These are phyloP conservation scores for Hemichromis elongatus DNA, from an alignment of 2,113 vertebrate genomes.

Conservation along the genomic window DNA sequence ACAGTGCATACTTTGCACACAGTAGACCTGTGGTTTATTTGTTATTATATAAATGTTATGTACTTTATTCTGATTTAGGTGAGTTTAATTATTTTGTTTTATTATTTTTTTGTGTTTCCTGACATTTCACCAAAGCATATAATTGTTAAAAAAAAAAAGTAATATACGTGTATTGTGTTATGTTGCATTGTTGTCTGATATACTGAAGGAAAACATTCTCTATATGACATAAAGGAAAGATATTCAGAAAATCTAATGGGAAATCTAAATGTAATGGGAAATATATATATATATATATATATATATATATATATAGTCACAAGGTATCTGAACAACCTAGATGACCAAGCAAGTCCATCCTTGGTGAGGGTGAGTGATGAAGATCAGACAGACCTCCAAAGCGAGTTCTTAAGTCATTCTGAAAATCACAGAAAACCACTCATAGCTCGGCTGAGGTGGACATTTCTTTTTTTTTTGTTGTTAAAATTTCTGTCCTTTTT, in stretches of 20 bases:
- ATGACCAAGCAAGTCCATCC: background rate
- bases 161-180: too few relatives aligned
- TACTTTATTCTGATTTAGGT: background rate
- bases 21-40: background rate
- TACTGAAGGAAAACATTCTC: background rate
- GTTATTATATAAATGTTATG: background rate
- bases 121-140: background rate
- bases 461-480: background rate
- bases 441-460: background rate
- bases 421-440: background rate
- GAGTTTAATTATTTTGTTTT: background rate
- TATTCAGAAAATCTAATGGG: background rate
- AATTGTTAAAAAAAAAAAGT: background rate
- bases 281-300: too few relatives aligned
- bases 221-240: background rate
- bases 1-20: background rate
- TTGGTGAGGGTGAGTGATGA: background rate
- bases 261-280: too few relatives aligned
- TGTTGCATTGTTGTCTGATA: background rate
- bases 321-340: background rate
- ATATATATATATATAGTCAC: too few relatives aligned
- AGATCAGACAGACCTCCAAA: background rate
- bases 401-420: background rate
- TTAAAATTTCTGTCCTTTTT: background rate
- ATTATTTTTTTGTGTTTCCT: background rate